Percentiles rank a stretch among this genome's conserved stretches.
These are phyloP conservation scores for Hetaerina americana DNA, from an alignment of 1,140 invertebrate species.

Conservation along the genomic window DNA sequence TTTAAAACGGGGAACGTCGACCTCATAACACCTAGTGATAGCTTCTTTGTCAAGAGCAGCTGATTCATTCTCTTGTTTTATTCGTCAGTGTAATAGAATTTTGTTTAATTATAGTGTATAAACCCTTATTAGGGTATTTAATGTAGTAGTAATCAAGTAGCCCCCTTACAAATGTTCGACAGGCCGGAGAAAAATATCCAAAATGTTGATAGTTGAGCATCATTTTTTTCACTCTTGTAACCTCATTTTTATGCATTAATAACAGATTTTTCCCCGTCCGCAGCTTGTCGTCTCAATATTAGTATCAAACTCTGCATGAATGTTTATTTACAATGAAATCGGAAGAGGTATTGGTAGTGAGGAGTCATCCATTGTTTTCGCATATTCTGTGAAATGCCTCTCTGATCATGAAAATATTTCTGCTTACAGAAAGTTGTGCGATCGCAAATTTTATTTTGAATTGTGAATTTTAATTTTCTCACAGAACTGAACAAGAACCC, in stretches of 20 bases:
- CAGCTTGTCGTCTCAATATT: background rate
- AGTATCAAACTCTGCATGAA: background rate
- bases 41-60: conserved; percentile 14
- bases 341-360: no score
- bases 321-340: background rate
- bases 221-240: no score
- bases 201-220: no score
- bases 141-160: no score
- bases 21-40: conserved; percentile 1
- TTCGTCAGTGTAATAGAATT: no score
- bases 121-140: no score
- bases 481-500: conserved; percentile 97
- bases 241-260: no score
- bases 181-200: no score
- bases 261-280: no score
- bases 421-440: background rate
- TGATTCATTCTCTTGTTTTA: conserved; percentile 12
- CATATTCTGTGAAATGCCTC: background rate
- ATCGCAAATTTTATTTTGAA: background rate
- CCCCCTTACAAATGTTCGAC: no score
- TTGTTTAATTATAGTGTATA: no score
- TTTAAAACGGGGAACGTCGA: background rate
- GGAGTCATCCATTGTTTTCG: background rate
- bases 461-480: conserved; percentile 32
- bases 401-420: background rate